Conservation (phyloP, 2,888 invertebrate species). For the Frankliniella intonsa region DNA sequence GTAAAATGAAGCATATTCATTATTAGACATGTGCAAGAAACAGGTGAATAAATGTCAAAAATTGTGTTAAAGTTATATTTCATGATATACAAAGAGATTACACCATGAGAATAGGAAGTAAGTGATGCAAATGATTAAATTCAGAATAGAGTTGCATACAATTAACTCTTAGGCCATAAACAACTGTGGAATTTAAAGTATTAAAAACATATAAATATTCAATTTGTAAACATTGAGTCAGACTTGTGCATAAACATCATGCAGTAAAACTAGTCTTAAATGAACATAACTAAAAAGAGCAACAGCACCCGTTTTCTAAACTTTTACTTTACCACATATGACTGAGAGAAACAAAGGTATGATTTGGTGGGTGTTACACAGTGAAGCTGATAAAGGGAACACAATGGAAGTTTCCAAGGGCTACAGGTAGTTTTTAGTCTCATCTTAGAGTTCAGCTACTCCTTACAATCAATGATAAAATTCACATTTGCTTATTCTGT, state of each 20-base stretch:
- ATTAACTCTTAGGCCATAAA: constrained; percentile 7
- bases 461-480: no score
- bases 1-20: neutral
- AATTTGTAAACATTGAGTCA: constrained; percentile 3
- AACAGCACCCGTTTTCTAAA: neutral
- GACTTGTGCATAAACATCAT: constrained; percentile 17
- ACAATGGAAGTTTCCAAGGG: no score
- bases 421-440: no score
- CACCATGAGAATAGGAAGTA: neutral
- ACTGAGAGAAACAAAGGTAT: neutral
- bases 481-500: no score
- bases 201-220: constrained; percentile 12
- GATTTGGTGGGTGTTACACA: no score
- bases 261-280: constrained; percentile 15
- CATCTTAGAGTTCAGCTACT: no score
- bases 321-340: neutral
- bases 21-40: neutral
- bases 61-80: neutral
- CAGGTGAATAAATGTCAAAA: neutral
- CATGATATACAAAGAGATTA: neutral
- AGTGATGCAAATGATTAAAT: neutral
- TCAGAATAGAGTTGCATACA: neutral
- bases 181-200: neutral
- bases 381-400: no score
- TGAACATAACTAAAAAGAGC: neutral